Evolutionary conservation across 2,797 vertebrate species (phyloP).

Genomic region (Lagorchestes hirsutus): DNA sequence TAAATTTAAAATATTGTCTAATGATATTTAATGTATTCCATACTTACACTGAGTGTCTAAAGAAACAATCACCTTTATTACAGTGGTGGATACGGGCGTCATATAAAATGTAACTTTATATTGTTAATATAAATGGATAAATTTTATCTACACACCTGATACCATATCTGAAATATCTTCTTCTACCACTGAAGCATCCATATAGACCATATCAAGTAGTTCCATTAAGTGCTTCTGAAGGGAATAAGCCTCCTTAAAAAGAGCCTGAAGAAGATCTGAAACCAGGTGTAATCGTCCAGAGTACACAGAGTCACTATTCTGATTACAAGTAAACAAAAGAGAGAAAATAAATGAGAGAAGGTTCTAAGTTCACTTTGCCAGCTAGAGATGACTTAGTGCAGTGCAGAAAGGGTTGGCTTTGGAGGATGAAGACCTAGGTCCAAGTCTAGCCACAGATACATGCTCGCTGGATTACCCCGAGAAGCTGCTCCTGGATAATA

Average conservation of each 20-base stretch:
- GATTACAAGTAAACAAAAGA: conserved; percentile 52
- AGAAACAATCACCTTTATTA: conserved; percentile 9
- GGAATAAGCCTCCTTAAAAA: conserved; percentile 95
- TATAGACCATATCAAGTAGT: conserved; percentile 89
- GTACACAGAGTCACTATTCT: conserved; percentile 95
- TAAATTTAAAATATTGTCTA: conserved; percentile 23
- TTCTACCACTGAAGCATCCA: conserved; percentile 85
- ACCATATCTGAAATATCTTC: conserved; percentile 88
- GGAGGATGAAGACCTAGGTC: neutral
- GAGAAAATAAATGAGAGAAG: conserved; percentile 39
- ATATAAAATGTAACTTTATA: neutral
- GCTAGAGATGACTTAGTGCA: neutral
- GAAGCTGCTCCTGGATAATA: neutral
- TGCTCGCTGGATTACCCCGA: neutral
- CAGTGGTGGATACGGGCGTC: neutral
- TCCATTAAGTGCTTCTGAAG: conserved; percentile 96
- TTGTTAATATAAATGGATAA: neutral
- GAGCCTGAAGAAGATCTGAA: conserved; percentile 93
- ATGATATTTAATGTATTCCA: conserved; percentile 13
- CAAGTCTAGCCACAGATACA: neutral
- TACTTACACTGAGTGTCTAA: neutral
- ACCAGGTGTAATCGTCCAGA: conserved; percentile 92
- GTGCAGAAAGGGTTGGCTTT: neutral
- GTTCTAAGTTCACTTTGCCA: neutral
- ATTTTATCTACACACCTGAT: conserved; percentile 85